A percentile compares a stretch with the other conserved stretches of the same genome.
Conservation (phyloP, 2,888 invertebrate species). For the Neocrepidodera transversa region DNA sequence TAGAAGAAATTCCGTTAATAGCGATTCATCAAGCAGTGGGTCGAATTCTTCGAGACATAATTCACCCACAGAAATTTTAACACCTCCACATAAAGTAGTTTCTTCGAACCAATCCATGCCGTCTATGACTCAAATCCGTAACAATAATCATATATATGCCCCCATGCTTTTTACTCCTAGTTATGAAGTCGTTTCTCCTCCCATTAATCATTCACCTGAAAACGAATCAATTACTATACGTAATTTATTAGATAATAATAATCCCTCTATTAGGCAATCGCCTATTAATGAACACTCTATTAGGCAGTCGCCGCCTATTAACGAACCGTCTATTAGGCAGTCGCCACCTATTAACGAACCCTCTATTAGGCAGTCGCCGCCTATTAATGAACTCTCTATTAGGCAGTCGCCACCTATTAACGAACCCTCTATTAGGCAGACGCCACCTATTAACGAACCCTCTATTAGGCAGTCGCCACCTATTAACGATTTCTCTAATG, state of each 20-base stretch:
- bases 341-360: no score
- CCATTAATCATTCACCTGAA: background rate
- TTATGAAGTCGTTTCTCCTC: background rate
- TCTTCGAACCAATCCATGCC: background rate
- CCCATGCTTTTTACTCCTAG: background rate
- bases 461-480: no score
- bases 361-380: background rate
- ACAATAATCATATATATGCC: background rate
- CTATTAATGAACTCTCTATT: background rate
- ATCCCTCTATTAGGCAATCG: no score
- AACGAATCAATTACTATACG: background rate
- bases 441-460: background rate
- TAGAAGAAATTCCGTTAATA: background rate
- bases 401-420: background rate
- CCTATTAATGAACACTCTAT: no score
- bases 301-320: no score
- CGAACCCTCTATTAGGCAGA: background rate
- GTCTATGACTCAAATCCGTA: background rate
- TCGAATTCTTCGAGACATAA: background rate
- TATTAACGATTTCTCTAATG: no score
- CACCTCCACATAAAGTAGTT: background rate
- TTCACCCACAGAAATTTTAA: background rate
- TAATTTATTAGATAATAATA: no score
- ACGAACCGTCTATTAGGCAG: no score
- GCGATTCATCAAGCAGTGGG: background rate